Conservation (phyloP, 2,888 invertebrate species). For the Drosophila peninsularis region DNA sequence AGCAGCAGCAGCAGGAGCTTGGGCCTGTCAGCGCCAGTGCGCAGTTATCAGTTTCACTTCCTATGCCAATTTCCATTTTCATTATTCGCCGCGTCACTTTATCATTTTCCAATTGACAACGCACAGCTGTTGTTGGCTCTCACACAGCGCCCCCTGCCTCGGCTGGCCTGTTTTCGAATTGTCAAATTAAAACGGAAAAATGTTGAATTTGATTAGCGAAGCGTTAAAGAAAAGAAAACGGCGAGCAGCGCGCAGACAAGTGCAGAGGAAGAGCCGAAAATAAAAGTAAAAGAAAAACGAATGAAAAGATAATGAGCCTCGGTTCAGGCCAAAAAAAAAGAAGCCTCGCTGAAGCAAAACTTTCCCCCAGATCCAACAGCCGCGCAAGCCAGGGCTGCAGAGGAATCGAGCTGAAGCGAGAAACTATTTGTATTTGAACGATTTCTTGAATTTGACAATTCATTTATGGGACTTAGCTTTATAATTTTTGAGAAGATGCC, state of each 20-base stretch:
- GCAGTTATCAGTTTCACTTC: slow-evolving; percentile 57
- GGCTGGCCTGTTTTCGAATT: slow-evolving; percentile 66
- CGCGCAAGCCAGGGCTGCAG: slow-evolving; percentile 48
- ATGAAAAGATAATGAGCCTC: slow-evolving; percentile 72
- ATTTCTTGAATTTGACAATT: no score
- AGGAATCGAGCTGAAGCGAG: background rate
- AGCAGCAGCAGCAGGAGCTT: slow-evolving; percentile 1
- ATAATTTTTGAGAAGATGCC: no score
- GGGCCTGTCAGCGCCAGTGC: slow-evolving; percentile 47
- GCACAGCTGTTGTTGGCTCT: slow-evolving; percentile 66
- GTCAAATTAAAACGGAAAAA: slow-evolving; percentile 79
- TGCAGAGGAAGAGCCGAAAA: slow-evolving; percentile 20
- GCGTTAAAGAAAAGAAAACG: slow-evolving; percentile 74
- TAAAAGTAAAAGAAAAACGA: slow-evolving; percentile 12
- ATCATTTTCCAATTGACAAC: slow-evolving; percentile 79
- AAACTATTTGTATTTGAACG: background rate
- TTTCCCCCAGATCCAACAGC: slow-evolving; percentile 57
- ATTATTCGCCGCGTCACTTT: slow-evolving; percentile 60
- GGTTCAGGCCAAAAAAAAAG: slow-evolving; percentile 47
- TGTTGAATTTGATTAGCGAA: slow-evolving; percentile 81
- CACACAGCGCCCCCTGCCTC: background rate
- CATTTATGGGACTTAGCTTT: no score
- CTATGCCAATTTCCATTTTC: slow-evolving; percentile 70
- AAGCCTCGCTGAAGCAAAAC: slow-evolving; percentile 66
- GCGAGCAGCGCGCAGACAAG: slow-evolving; percentile 27